phyloP scores from a whole-genome alignment of 2,113 vertebrate species.

The Mobula birostris region DNA sequence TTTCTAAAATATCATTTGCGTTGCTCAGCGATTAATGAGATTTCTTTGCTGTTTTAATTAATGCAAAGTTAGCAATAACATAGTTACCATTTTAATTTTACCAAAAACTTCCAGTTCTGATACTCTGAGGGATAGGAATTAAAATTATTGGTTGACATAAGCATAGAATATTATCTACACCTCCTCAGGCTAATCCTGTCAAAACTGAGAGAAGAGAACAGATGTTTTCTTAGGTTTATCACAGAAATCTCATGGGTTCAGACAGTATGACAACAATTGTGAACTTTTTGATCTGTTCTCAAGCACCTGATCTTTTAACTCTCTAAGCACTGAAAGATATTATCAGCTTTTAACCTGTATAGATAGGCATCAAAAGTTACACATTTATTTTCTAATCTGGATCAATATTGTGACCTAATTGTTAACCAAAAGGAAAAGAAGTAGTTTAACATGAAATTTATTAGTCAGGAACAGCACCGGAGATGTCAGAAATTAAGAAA shows the following conservation, averaged over 20 bases:
- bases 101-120: not conserved
- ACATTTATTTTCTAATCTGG: not conserved
- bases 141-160: constrained; percentile 11
- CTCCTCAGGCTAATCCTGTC: constrained; percentile 15
- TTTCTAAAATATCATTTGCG: constrained; percentile 55
- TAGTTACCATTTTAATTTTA: constrained; percentile 41
- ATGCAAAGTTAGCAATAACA: constrained; percentile 62
- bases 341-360: not conserved
- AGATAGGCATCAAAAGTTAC: not conserved
- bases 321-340: not conserved
- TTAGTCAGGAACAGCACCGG: not conserved
- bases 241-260: not conserved
- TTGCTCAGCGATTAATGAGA: constrained; percentile 61
- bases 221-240: constrained; percentile 33
- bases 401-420: not conserved
- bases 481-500: not conserved
- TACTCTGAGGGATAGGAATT: not conserved
- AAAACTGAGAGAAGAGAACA: constrained; percentile 20
- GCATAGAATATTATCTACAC: not conserved
- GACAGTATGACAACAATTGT: constrained; percentile 20
- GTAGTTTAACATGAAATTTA: not conserved
- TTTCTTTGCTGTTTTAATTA: constrained; percentile 60
- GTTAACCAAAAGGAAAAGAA: not conserved
- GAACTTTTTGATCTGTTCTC: constrained; percentile 24
- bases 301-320: constrained; percentile 10